Percentiles rank a stretch among this genome's conserved stretches.
Evolutionary conservation across 2,113 vertebrate genomes (phyloP).

Genomic region (Balaeniceps rex): DNA sequence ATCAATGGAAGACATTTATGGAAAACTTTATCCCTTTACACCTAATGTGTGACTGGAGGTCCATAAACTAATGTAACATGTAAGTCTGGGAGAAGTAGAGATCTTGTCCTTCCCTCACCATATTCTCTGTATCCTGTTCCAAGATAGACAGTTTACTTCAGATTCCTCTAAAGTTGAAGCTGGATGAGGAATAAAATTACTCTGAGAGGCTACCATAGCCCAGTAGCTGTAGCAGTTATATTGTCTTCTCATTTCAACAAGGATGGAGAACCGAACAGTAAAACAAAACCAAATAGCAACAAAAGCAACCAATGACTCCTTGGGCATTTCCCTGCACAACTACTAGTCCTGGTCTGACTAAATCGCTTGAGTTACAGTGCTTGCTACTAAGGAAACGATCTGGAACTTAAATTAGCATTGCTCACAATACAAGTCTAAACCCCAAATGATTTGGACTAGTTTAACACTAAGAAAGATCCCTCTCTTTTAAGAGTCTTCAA

Average conservation of each 20-base stretch:
- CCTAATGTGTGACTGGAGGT: not conserved
- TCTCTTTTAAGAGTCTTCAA: not conserved
- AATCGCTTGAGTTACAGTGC: constrained; percentile 1
- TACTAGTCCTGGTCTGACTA: not conserved
- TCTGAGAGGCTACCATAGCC: not conserved
- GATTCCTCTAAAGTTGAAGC: not conserved
- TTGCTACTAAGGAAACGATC: constrained; percentile 34
- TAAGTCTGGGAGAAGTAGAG: not conserved
- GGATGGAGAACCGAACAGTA: not conserved
- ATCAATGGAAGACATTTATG: not conserved
- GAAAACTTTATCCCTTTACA: not conserved
- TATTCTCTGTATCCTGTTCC: not conserved
- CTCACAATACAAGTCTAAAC: constrained; percentile 10
- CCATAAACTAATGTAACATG: not conserved
- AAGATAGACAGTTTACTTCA: not conserved
- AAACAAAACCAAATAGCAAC: not conserved
- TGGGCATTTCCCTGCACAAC: not conserved
- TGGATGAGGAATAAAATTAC: not conserved
- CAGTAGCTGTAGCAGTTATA: not conserved
- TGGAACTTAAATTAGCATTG: constrained; percentile 49
- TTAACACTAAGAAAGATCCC: not conserved
- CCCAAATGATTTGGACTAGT: not conserved
- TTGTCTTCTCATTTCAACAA: not conserved
- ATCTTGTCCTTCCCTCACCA: not conserved
- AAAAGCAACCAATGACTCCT: not conserved